Conservation (phyloP, 2,797 vertebrate genomes). For the Mormyrus proboscirostris region DNA sequence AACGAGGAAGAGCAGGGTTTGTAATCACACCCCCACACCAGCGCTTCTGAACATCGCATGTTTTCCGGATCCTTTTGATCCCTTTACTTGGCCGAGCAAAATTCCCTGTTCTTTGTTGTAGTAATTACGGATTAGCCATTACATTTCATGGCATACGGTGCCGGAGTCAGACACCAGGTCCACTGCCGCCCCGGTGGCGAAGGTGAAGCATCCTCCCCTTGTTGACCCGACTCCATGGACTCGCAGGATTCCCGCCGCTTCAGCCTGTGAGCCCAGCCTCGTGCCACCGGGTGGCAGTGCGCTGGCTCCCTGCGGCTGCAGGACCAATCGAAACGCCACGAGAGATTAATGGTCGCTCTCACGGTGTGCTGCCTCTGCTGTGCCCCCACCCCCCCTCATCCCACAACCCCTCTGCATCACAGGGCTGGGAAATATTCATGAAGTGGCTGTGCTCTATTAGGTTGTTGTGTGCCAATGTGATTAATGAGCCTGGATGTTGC, state of each 20-base stretch:
- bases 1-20: neutral
- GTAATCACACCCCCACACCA: neutral
- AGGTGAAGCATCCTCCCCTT: neutral
- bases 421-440: slow-evolving; percentile 59
- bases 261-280: neutral
- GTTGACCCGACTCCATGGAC: neutral
- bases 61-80: neutral
- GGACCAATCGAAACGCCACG: slow-evolving; percentile 27
- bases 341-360: slow-evolving; percentile 48
- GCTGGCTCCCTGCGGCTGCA: neutral
- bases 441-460: slow-evolving; percentile 60
- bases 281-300: neutral
- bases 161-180: neutral
- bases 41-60: neutral
- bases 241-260: neutral
- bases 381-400: slow-evolving; percentile 30
- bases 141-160: slow-evolving; percentile 8
- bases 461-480: slow-evolving; percentile 58
- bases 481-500: slow-evolving; percentile 53
- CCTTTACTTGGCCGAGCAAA: neutral
- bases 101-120: slow-evolving; percentile 28
- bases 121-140: slow-evolving; percentile 42
- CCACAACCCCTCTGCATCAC: slow-evolving; percentile 30
- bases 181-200: neutral
- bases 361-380: slow-evolving; percentile 33